Evolutionary conservation across 2,113 vertebrate genomes (phyloP).

Genomic region (Apteryx owenii): DNA sequence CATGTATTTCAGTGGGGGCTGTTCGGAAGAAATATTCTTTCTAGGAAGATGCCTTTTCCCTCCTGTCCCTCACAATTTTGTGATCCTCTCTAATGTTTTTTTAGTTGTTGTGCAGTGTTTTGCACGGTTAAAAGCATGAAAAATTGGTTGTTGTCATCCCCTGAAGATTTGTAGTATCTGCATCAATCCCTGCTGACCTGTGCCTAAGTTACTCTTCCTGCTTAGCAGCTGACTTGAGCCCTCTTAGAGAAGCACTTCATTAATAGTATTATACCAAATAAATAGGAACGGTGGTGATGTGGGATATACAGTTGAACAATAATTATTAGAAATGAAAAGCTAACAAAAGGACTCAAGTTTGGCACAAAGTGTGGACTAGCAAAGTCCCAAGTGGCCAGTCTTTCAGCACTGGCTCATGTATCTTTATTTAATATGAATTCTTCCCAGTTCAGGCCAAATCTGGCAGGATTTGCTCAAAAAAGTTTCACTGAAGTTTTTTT

Average conservation of each 20-base stretch:
- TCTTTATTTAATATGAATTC: neutral
- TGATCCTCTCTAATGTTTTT: neutral
- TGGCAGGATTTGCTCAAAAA: neutral
- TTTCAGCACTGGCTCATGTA: neutral
- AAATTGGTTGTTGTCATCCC: neutral
- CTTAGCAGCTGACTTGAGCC: slow-evolving; percentile 2
- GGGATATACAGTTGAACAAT: slow-evolving; percentile 15
- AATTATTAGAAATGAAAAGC: slow-evolving; percentile 18
- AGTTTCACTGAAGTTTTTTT: neutral
- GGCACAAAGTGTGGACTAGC: neutral
- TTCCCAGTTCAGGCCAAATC: neutral
- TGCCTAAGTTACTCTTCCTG: slow-evolving; percentile 48
- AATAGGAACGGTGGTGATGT: neutral
- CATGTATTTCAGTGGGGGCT: neutral
- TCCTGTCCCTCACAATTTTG: neutral
- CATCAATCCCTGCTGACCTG: slow-evolving; percentile 10
- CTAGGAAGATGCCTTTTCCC: neutral
- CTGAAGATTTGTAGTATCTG: neutral
- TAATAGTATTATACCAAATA: slow-evolving; percentile 21
- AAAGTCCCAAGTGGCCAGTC: neutral
- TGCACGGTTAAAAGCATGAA: neutral
- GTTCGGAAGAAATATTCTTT: neutral
- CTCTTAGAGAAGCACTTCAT: neutral
- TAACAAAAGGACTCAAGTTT: neutral
- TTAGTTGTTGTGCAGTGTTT: neutral